Conservation (phyloP, 2,888 invertebrate species). For the Melanostoma mellinum region DNA sequence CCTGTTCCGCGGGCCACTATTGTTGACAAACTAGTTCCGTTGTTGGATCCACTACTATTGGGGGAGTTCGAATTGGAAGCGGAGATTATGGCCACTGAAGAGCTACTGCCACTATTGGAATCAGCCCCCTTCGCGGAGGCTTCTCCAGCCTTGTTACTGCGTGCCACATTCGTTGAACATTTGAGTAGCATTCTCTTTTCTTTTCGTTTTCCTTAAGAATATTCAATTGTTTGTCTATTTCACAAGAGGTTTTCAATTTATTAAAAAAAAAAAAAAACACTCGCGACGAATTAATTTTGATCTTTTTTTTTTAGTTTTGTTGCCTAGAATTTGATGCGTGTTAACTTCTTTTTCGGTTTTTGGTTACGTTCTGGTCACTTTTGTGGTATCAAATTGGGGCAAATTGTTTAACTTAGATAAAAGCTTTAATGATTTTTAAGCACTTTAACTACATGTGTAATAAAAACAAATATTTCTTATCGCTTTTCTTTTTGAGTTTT, state of each 20-base stretch:
- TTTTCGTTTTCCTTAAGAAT: slow-evolving; percentile 37
- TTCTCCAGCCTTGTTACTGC: slow-evolving; percentile 37
- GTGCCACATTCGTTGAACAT: slow-evolving; percentile 54
- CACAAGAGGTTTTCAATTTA: slow-evolving; percentile 41
- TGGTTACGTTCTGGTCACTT: no score
- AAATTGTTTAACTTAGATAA: no score
- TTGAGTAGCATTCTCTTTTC: slow-evolving; percentile 63
- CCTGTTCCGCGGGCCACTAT: slow-evolving; percentile 70
- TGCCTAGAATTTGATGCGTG: slow-evolving; percentile 17
- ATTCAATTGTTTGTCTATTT: slow-evolving; percentile 24
- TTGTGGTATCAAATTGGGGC: no score
- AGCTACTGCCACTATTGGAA: slow-evolving; percentile 21
- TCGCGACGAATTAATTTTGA: slow-evolving; percentile 20
- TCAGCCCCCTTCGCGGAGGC: slow-evolving; percentile 41
- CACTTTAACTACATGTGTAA: slow-evolving; percentile 23
- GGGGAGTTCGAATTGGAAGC: slow-evolving; percentile 46
- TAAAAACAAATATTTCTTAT: slow-evolving; percentile 25
- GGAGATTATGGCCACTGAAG: slow-evolving; percentile 42
- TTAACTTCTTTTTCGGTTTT: slow-evolving; percentile 18
- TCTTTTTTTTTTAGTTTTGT: slow-evolving; percentile 23
- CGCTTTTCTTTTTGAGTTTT: slow-evolving; percentile 30
- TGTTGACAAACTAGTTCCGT: slow-evolving; percentile 66
- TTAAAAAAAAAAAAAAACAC: slow-evolving; percentile 54
- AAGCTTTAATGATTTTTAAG: no score
- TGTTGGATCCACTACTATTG: slow-evolving; percentile 13